These are phyloP conservation scores for Brachionus angularis DNA, from an alignment of 1,140 invertebrate genomes.

Conservation along the genomic window DNA sequence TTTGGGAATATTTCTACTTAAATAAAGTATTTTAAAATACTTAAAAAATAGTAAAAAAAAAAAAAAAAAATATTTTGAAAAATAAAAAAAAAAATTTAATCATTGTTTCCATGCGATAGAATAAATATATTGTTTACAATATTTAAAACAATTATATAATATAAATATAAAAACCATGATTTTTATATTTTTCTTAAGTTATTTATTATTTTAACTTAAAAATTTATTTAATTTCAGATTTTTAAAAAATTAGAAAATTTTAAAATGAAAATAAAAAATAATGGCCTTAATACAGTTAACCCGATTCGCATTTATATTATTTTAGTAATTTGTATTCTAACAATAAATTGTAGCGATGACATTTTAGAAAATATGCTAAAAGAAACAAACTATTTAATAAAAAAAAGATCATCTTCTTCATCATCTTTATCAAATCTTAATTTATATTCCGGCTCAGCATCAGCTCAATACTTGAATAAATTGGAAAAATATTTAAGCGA, in stretches of 20 bases:
- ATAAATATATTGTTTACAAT: background rate
- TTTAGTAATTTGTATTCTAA: background rate
- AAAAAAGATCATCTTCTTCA: too few species aligned
- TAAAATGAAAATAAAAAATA: background rate
- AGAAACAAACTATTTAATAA: too few species aligned
- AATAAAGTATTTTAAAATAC: too few species aligned
- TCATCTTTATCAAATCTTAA: too few species aligned
- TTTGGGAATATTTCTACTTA: too few species aligned
- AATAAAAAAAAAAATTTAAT: too few species aligned
- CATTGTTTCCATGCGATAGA: too few species aligned
- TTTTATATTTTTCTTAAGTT: background rate
- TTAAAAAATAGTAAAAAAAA: too few species aligned
- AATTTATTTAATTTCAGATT: background rate
- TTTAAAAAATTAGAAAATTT: background rate
- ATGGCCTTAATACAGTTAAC: background rate
- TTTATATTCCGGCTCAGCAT: too few species aligned
- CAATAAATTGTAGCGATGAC: background rate
- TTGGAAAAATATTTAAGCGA: constrained; percentile 14
- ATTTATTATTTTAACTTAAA: background rate
- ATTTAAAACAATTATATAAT: constrained; percentile 3
- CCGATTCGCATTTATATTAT: too few species aligned
- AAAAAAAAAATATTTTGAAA: too few species aligned
- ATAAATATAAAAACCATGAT: background rate
- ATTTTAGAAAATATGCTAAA: too few species aligned
- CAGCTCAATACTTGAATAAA: background rate